Conservation (phyloP, 2,888 invertebrate genomes). For the Clivina fossor region DNA sequence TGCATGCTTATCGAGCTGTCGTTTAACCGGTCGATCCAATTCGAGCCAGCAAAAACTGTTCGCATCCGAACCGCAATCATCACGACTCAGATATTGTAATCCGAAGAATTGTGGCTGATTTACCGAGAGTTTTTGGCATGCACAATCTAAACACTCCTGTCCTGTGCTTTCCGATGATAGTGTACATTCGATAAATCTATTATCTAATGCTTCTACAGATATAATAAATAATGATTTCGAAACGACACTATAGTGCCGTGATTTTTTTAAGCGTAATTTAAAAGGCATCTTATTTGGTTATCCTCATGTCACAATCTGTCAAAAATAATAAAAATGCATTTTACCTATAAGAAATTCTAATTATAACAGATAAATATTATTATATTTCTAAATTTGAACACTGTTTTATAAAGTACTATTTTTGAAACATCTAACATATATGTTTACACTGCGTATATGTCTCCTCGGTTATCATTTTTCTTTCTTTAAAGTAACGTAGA, state of each 20-base stretch:
- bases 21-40: slow-evolving; percentile 87
- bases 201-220: slow-evolving; percentile 91
- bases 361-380: too few relatives aligned
- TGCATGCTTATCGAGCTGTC: slow-evolving; percentile 93
- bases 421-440: too few relatives aligned
- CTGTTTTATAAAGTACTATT: too few relatives aligned
- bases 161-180: slow-evolving; percentile 92
- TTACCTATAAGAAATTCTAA: too few relatives aligned
- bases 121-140: slow-evolving; percentile 91
- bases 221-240: slow-evolving; percentile 96
- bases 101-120: slow-evolving; percentile 95
- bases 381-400: too few relatives aligned
- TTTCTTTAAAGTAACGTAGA: too few relatives aligned
- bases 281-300: slow-evolving; percentile 88
- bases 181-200: slow-evolving; percentile 92
- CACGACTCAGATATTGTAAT: slow-evolving; percentile 73
- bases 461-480: too few relatives aligned
- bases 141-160: slow-evolving; percentile 91
- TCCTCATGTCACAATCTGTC: too few relatives aligned
- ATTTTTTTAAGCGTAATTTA: slow-evolving; percentile 88
- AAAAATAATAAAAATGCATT: too few relatives aligned
- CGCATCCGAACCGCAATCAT: slow-evolving; percentile 53
- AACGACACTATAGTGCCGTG: slow-evolving; percentile 94
- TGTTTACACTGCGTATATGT: too few relatives aligned
- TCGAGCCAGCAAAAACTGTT: slow-evolving; percentile 85